These are phyloP conservation scores for Spodoptera litura DNA, from an alignment of 1,140 invertebrate species.

Conservation along the genomic window DNA sequence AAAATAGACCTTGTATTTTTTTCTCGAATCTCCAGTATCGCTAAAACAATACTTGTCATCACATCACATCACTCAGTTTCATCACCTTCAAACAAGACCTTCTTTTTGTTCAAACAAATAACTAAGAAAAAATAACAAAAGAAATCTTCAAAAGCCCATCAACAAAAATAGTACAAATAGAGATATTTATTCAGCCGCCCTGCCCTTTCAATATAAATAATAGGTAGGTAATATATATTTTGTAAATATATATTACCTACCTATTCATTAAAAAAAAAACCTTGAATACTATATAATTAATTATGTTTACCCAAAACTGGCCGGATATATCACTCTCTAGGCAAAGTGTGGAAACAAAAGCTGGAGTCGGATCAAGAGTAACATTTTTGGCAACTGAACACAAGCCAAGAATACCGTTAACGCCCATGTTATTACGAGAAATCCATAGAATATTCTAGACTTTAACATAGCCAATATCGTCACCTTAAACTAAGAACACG, in stretches of 20 bases:
- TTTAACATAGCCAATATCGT: constrained; percentile 1
- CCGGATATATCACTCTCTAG: constrained; percentile 39
- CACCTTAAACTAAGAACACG: neutral
- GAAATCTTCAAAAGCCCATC: no score
- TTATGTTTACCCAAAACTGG: constrained; percentile 32
- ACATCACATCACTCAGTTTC: no score
- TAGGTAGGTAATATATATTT: no score
- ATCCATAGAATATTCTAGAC: constrained; percentile 8
- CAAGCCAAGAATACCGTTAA: constrained; percentile 36
- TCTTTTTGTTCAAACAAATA: no score
- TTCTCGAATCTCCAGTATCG: no score
- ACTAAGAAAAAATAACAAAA: no score
- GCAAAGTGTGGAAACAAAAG: constrained; percentile 36
- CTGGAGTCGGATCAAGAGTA: constrained; percentile 40
- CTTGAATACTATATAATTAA: constrained; percentile 9
- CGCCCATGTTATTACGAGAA: constrained; percentile 43
- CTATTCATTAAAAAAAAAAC: neutral
- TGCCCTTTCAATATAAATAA: neutral
- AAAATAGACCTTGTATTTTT: no score
- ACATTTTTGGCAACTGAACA: constrained; percentile 41
- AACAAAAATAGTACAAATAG: neutral
- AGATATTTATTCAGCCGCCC: neutral
- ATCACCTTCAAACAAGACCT: no score
- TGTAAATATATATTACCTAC: no score
- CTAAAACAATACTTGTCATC: no score